phyloP scores from a whole-genome alignment of 2,888 invertebrate genomes.

The Herminia tarsipennalis region DNA sequence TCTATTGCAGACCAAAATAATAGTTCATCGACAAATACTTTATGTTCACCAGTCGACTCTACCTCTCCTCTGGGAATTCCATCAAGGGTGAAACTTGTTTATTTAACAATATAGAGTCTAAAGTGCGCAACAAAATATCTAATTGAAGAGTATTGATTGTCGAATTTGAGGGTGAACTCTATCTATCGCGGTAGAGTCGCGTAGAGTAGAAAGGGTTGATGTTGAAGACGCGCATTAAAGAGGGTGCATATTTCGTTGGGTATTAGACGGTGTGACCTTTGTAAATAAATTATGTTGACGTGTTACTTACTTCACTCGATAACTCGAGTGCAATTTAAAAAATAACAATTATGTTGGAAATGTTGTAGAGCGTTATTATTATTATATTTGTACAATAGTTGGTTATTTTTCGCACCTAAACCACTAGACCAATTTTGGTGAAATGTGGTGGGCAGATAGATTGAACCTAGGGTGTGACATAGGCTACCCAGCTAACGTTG shows the following conservation, averaged over 20 bases:
- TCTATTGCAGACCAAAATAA: not conserved
- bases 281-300: slow-evolving; percentile 6
- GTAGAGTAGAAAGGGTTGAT: not conserved
- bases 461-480: too few relatives aligned
- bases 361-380: too few relatives aligned
- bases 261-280: not conserved
- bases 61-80: slow-evolving; percentile 7
- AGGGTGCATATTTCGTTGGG: slow-evolving; percentile 6
- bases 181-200: not conserved
- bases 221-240: not conserved
- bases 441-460: too few relatives aligned
- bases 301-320: not conserved
- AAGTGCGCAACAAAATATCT: slow-evolving; percentile 11
- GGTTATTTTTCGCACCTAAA: too few relatives aligned
- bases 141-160: slow-evolving; percentile 17
- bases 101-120: not conserved
- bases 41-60: not conserved
- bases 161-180: slow-evolving; percentile 2
- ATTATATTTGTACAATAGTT: too few relatives aligned
- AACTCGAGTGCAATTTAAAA: not conserved
- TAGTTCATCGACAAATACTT: not conserved
- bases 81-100: slow-evolving; percentile 1
- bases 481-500: too few relatives aligned
- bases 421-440: too few relatives aligned
- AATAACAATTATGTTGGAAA: not conserved